phyloP scores from a whole-genome alignment of 2,888 invertebrate species.

The Drosophila pegasa region DNA sequence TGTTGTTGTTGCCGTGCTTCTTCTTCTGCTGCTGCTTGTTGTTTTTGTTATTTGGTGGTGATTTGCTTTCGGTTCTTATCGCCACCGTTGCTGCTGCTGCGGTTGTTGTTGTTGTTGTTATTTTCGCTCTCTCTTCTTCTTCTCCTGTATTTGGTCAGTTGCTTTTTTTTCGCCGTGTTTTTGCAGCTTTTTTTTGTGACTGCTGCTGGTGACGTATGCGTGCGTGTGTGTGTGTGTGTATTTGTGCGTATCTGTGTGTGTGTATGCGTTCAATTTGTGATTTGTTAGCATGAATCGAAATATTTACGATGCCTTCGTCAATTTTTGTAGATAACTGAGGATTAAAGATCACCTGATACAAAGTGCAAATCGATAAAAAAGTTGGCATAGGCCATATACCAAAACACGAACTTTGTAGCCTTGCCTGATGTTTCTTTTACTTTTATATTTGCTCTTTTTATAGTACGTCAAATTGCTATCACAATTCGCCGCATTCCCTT shows the following conservation, averaged over 20 bases:
- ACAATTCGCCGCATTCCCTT: background rate
- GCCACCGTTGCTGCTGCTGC: constrained; percentile 15
- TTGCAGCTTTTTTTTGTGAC: constrained; percentile 22
- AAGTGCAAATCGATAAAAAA: constrained; percentile 25
- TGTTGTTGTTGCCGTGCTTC: constrained; percentile 8
- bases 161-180: constrained; percentile 30
- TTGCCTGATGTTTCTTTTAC: too few species aligned
- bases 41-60: constrained; percentile 2
- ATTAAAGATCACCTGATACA: constrained; percentile 30
- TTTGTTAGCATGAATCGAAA: constrained; percentile 52
- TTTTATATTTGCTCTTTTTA: too few species aligned
- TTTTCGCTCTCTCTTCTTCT: constrained; percentile 28
- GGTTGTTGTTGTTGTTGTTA: constrained; percentile 16
- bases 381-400: constrained; percentile 17
- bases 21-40: background rate
- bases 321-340: constrained; percentile 14
- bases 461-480: background rate
- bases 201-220: constrained; percentile 26
- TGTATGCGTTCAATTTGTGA: constrained; percentile 26
- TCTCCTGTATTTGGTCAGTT: constrained; percentile 48
- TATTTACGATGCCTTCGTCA: constrained; percentile 19
- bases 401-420: background rate
- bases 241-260: background rate
- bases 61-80: constrained; percentile 51
- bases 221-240: background rate